Base-by-base conservation (phyloP, 2,113 vertebrate genomes). In the Mobula hypostoma region DNA sequence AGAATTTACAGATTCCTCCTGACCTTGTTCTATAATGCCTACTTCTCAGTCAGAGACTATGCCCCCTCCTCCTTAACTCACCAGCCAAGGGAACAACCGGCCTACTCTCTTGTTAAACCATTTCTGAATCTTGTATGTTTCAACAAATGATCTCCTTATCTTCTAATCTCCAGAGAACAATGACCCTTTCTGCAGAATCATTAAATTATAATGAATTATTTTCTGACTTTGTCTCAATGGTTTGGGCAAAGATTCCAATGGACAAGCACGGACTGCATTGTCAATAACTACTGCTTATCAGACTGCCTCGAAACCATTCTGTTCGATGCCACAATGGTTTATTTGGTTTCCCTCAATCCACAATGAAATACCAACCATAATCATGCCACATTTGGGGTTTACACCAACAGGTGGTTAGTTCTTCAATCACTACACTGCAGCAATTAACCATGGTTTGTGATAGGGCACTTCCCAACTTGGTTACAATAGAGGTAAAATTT, bases 271-370 rank as follows among this genome's bases (percentile, higher is more conserved):
- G 40, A 85, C 15, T 85, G 82, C 40, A 24, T 6, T 48, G 80
- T 56, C 2, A 7, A 85, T 56, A 58, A 24, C 5, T 56, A 48
- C 40, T 6, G 15, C 80, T 27, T 85, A 27, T 27, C 40, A 63
- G 56, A 87, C 11, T 70, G 68, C 21, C 29, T 4, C 21, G 0
- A 91, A 14, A 29, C 48, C 87, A 91, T 7, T 3, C 66, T 19
- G 21, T 72, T 92, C 90, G 48, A 83, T 83, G 80, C 80, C 80
- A 83, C 36, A 48, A 74, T 92, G n/a, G 19, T 92, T 92, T 92
- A 2, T 70, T 92, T 72, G 68, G 66, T 72, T 92, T 40, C 15
- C 90, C 90, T 72, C 90, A 72, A 70, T 92, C 66, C 66, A 40
- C 90, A 74, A 72, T 40, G 19, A 6, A 7, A 92, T 48, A 72